Conservation (phyloP, 1,140 invertebrate genomes). For the Samia ricini region DNA sequence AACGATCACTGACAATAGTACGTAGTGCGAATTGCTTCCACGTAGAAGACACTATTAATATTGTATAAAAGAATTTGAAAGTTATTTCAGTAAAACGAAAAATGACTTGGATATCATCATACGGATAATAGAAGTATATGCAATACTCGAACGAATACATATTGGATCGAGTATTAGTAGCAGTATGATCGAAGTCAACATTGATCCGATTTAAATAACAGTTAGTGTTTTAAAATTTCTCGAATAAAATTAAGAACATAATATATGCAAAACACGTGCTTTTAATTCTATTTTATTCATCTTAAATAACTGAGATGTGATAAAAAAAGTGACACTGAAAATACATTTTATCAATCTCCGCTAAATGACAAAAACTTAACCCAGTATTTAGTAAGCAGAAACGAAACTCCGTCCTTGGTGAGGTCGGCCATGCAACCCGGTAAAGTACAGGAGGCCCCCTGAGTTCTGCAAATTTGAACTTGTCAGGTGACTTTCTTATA, state of each 20-base stretch:
- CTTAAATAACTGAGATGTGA: not conserved
- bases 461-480: not conserved
- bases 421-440: slow-evolving; percentile 43
- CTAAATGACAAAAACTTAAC: slow-evolving; percentile 43
- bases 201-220: not conserved
- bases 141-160: too few species aligned
- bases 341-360: not conserved
- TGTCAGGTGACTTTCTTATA: slow-evolving; percentile 34
- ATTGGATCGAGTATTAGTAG: not conserved
- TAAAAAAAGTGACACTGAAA: not conserved
- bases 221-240: not conserved
- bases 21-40: not conserved
- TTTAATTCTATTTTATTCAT: too few species aligned
- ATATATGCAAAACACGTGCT: too few species aligned
- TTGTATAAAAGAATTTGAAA: not conserved
- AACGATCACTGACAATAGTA: slow-evolving; percentile 3
- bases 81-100: not conserved
- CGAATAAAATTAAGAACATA: too few species aligned
- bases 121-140: not conserved
- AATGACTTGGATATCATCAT: not conserved
- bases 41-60: not conserved
- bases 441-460: not conserved
- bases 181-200: not conserved
- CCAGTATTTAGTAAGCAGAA: slow-evolving; percentile 58
- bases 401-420: slow-evolving; percentile 60